Base-by-base conservation (phyloP, 2,888 invertebrate genomes). In the Stramonita haemastoma region DNA sequence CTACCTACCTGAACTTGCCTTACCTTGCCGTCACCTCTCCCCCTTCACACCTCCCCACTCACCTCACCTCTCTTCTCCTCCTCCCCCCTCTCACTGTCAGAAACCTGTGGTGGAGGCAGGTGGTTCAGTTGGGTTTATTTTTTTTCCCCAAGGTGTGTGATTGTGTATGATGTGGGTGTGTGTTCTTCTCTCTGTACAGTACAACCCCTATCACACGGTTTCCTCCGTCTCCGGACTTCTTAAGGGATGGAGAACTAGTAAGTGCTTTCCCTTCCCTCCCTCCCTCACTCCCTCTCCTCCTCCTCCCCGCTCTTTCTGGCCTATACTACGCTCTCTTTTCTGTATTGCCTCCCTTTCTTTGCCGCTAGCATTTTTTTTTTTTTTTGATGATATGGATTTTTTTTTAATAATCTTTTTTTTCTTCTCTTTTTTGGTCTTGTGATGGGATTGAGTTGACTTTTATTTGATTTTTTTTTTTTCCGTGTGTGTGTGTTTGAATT, bases 131-230 rank as follows among this genome's bases (percentile, higher is more conserved):
- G 2, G 6, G 46, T 46, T 46, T 46, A 8, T 2, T 46, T 46
- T 46, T 46, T 46, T 46, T 8, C 46, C 46, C 46, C 8, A 46
- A 46, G 46, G 4, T 86, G 86, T 85, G 46, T 56, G 56, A 13
- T 29, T 60, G 17, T 87, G 22, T 66, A 17, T 87, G 87, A 29
- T 36, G 66, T 32, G 15, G 22, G 73, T 19, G 34, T 87, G 36
- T 66, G 6, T 36, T 34, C 66, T 86, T 70, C 73, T 81, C 26
- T 79, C 56, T 77, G 87, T 87, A 73, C 87, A 89, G 87, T 95
- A 95, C 93, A 95, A 94, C 1, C 98, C 98, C 0, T 98, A 98
- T 96, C 98, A 98, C 95, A 98, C 98, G 13, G 98, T 98, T 90
- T 97, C 98, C 92, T 98, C 97, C 22, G 97, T 97, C 36, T 98